phyloP scores from a whole-genome alignment of 2,113 vertebrate species.

The Cynoglossus semilaevis region DNA sequence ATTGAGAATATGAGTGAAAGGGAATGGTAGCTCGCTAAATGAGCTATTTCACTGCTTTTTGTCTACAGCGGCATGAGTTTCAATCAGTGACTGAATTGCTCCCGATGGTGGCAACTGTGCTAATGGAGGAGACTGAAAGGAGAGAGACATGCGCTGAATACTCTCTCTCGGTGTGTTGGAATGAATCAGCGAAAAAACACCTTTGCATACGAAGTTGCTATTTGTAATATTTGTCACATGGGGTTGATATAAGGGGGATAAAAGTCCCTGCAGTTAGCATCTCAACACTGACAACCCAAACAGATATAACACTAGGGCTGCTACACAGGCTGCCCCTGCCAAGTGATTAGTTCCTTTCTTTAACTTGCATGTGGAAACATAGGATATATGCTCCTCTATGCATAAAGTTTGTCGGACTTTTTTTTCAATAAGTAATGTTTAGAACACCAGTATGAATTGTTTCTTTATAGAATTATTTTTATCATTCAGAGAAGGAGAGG shows the following conservation, averaged over 20 bases:
- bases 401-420: too few species aligned
- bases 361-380: too few species aligned
- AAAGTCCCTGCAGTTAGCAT: too few species aligned
- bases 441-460: too few species aligned
- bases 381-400: too few species aligned
- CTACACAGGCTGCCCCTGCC: too few species aligned
- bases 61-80: conserved; percentile 41
- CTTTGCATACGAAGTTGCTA: conserved; percentile 13
- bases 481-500: too few species aligned
- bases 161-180: conserved; percentile 10
- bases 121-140: conserved; percentile 32
- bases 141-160: conserved; percentile 12
- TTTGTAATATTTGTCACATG: conserved; percentile 18
- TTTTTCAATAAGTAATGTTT: too few species aligned
- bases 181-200: conserved; percentile 31
- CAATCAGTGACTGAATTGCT: conserved; percentile 53
- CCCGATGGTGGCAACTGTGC: conserved; percentile 34
- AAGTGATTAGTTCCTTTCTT: too few species aligned
- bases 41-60: conserved; percentile 61
- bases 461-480: too few species aligned
- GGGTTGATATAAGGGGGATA: not conserved
- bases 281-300: too few species aligned
- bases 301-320: not conserved
- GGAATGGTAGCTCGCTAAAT: conserved; percentile 45
- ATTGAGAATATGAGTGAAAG: conserved; percentile 48